Base-by-base conservation (phyloP, 2,113 vertebrate genomes). In the Charadrius vociferus region DNA sequence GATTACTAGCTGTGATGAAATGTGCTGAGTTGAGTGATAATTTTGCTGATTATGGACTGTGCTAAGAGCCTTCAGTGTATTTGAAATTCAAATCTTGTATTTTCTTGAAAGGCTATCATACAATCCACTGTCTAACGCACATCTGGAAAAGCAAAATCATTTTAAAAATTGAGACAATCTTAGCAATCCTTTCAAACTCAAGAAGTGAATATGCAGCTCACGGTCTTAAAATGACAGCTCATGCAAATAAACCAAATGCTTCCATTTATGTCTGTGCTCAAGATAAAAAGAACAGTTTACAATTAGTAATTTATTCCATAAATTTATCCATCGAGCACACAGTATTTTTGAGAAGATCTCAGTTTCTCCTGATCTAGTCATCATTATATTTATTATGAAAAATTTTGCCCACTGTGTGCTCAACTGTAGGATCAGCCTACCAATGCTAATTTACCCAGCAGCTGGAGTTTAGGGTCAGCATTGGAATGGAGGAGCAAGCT, bases 81-180 rank as follows among this genome's bases (percentile, higher is more conserved):
- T 96, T 94, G 65, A 96, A 90, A 98, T 98, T 97, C 91, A 98
- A 96, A 97, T 97, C 95, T 95, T 95, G 63, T 96, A 50, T 92
- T 96, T 81, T 81, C 88, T 94, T 97, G 87, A 97, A 97, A 96
- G 49, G 83, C 65, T 63, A 95, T 94, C 71, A 72, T 70, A 83
- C 89, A 87, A 93, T 93, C 92, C 47, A 58, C 82, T 77, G 45
- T 71, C 75, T 95, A 82, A 87, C 0, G 0, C 91, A 92, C 92
- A 96, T 93, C 93, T 97, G 95, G 95, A 94, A 95, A 91, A 92
- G 80, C 70, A 87, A 92, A 92, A 92, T 96, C 0, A 62, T 95
- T 96, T 88, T 34, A 22, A 91, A 95, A 96, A 90, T 84, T 71
- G 70, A 96, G 67, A 84, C 56, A 87, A 66, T 92, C 83, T 87